phyloP scores from a whole-genome alignment of 2,888 invertebrate species.

The Drosophila rubida region DNA sequence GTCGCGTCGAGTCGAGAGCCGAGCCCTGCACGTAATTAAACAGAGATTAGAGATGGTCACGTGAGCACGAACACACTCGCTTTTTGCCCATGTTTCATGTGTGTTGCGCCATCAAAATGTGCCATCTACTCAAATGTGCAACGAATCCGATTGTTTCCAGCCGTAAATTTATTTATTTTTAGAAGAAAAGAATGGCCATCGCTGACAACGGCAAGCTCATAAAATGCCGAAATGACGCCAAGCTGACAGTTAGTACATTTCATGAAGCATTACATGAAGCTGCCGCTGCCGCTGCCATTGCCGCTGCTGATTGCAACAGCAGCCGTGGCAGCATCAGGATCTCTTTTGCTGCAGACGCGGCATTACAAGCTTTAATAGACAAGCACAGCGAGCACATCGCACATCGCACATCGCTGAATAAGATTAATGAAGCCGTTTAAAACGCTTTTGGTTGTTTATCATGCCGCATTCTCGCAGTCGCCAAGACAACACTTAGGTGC shows the following conservation, averaged over 20 bases:
- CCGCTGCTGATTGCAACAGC: not conserved
- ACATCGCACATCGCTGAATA: constrained; percentile 73
- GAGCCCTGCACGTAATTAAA: constrained; percentile 45
- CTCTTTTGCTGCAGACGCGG: too few relatives aligned
- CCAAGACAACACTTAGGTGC: constrained; percentile 46
- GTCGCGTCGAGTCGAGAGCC: too few relatives aligned
- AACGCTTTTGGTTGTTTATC: constrained; percentile 84
- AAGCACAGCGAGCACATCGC: constrained; percentile 59
- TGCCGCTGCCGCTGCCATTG: constrained; percentile 4
- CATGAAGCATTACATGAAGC: constrained; percentile 28
- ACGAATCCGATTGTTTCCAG: constrained; percentile 37
- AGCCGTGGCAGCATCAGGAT: constrained; percentile 18
- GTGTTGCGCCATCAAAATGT: too few relatives aligned
- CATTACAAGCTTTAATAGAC: constrained; percentile 79
- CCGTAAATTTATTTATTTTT: constrained; percentile 26
- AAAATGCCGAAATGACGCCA: constrained; percentile 77
- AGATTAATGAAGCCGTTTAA: constrained; percentile 84
- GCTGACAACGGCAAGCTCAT: too few relatives aligned
- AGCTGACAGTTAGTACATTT: constrained; percentile 74
- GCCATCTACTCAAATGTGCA: too few relatives aligned
- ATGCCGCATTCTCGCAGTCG: constrained; percentile 40
- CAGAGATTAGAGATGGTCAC: constrained; percentile 54
- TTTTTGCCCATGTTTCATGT: not conserved
- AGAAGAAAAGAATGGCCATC: not conserved
- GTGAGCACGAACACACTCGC: constrained; percentile 16